Conservation (phyloP, 2,888 invertebrate genomes). For the Fragum sueziense region DNA sequence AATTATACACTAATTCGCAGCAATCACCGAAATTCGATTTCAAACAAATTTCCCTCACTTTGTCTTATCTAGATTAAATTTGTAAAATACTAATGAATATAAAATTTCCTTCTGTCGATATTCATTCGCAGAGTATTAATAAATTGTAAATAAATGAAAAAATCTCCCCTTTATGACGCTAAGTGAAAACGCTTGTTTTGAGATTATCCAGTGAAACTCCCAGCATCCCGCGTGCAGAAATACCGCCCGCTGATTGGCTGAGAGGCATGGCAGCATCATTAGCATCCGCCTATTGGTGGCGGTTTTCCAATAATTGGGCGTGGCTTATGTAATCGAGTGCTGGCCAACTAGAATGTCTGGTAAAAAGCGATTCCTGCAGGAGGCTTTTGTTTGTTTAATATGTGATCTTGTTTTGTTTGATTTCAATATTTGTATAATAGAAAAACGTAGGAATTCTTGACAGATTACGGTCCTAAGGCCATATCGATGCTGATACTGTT, state of each 20-base stretch:
- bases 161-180: slow-evolving; percentile 15
- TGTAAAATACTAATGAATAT: slow-evolving; percentile 54
- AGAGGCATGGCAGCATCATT: not conserved
- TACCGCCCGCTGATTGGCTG: slow-evolving; percentile 28
- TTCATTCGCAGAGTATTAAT: slow-evolving; percentile 46
- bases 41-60: slow-evolving; percentile 39
- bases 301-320: not conserved
- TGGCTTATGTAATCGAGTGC: not conserved
- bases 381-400: slow-evolving; percentile 11
- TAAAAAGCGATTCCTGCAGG: not conserved
- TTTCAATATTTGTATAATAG: slow-evolving; percentile 20
- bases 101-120: slow-evolving; percentile 49
- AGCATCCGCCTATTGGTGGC: not conserved
- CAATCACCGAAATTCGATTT: slow-evolving; percentile 51
- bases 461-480: not conserved
- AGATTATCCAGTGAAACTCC: slow-evolving; percentile 43
- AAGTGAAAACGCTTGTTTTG: slow-evolving; percentile 31
- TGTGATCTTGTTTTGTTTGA: slow-evolving; percentile 15
- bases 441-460: not conserved
- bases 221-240: slow-evolving; percentile 28
- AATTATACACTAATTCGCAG: no score
- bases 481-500: not conserved
- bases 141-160: slow-evolving; percentile 59
- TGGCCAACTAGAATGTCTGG: slow-evolving; percentile 9
- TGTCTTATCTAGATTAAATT: slow-evolving; percentile 50